Evolutionary conservation across 2,113 vertebrate species (phyloP).

Genomic region (Anser brachyrhynchus): DNA sequence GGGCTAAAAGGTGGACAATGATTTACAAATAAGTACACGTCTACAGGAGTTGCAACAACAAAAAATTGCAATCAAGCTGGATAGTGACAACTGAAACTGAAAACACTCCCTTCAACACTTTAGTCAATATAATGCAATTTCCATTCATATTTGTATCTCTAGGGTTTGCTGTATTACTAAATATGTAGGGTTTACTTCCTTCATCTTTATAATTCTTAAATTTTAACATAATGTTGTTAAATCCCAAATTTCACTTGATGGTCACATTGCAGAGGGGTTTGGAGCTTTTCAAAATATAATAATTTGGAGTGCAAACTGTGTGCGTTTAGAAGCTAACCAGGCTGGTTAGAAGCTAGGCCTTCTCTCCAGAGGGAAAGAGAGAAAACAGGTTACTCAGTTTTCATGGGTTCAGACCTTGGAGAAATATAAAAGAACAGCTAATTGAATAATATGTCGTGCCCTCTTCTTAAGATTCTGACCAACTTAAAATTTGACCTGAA

Average conservation of each 20-base stretch:
- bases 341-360: neutral
- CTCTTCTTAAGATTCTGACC: neutral
- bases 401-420: neutral
- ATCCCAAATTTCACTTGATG: neutral
- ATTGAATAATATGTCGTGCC: neutral
- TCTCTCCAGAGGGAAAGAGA: neutral
- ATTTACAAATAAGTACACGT: accelerated
- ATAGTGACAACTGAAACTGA: neutral
- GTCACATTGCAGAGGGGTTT: neutral
- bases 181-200: neutral
- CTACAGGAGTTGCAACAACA: neutral
- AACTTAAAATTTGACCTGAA: neutral
- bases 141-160: accelerated
- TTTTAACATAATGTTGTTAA: neutral
- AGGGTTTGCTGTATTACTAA: neutral
- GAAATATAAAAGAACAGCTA: neutral
- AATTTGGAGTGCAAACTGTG: neutral
- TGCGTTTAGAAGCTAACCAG: neutral
- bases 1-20: neutral
- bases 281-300: neutral
- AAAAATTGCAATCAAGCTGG: neutral
- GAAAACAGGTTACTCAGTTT: neutral
- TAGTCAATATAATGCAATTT: neutral
- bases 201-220: neutral
- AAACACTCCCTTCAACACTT: neutral